phyloP scores from a whole-genome alignment of 2,113 vertebrate genomes.

The Diphyllodes magnificus region DNA sequence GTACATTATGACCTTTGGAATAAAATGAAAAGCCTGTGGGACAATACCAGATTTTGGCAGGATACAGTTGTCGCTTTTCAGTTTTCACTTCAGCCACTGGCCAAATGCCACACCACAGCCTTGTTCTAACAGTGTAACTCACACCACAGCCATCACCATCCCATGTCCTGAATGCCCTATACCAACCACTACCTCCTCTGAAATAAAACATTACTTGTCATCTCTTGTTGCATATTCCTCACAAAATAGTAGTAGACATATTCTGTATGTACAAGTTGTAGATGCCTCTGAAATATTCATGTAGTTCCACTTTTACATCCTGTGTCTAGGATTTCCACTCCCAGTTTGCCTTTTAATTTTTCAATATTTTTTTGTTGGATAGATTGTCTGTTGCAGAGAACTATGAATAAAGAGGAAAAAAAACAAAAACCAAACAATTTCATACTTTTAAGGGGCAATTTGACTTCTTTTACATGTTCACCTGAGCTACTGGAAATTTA shows the following conservation, averaged over 20 bases:
- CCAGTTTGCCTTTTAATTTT: neutral
- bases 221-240: neutral
- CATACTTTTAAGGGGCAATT: neutral
- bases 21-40: slow-evolving; percentile 26
- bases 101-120: neutral
- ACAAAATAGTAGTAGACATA: neutral
- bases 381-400: neutral
- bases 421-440: neutral
- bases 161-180: neutral
- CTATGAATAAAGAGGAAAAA: neutral
- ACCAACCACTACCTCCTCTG: neutral
- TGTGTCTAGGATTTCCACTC: neutral
- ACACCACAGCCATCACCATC: slow-evolving; percentile 2
- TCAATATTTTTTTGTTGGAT: accelerated
- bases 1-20: slow-evolving; percentile 23
- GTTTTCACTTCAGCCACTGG: slow-evolving; percentile 19
- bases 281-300: neutral
- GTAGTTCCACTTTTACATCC: neutral
- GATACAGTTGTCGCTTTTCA: slow-evolving; percentile 17
- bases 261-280: neutral
- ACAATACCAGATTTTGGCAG: slow-evolving; percentile 38
- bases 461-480: neutral
- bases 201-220: slow-evolving; percentile 21
- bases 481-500: neutral
- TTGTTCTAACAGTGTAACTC: slow-evolving; percentile 15